These are phyloP conservation scores for Anastrepha obliqua DNA, from an alignment of 1,140 invertebrate species.

Conservation along the genomic window DNA sequence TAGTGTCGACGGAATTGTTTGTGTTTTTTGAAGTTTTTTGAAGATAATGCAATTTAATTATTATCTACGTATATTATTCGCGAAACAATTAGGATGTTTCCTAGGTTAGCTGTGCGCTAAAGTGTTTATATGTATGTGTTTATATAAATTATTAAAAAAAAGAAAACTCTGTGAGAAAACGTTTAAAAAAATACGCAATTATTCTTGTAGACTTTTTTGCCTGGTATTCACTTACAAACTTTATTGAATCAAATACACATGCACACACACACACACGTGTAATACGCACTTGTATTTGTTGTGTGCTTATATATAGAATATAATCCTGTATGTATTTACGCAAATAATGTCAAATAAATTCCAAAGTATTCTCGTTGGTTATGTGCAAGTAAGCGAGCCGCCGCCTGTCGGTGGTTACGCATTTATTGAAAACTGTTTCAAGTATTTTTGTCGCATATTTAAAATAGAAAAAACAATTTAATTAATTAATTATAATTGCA, in stretches of 20 bases:
- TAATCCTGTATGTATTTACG: too few relatives aligned
- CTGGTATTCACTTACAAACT: background rate
- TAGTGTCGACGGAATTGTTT: background rate
- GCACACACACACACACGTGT: background rate
- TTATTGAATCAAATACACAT: background rate
- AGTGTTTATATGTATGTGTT: background rate
- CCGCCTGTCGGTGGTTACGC: background rate
- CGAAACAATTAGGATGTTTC: background rate
- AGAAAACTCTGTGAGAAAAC: background rate
- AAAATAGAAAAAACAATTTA: constrained; percentile 23
- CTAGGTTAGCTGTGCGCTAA: background rate
- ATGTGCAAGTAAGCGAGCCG: background rate
- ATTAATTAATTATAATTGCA: constrained; percentile 37
- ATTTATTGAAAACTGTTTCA: background rate
- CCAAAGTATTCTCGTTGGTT: constrained; percentile 34
- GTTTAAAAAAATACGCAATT: background rate
- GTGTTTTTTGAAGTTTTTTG: constrained; percentile 20
- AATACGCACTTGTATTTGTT: background rate
- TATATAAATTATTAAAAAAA: background rate
- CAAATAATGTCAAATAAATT: background rate
- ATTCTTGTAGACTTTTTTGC: background rate
- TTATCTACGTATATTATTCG: constrained; percentile 2
- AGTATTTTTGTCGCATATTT: constrained; percentile 48
- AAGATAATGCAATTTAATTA: background rate
- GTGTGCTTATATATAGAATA: background rate